Evolutionary conservation across 1,140 invertebrate genomes (phyloP).

Genomic region (Aphis gossypii): DNA sequence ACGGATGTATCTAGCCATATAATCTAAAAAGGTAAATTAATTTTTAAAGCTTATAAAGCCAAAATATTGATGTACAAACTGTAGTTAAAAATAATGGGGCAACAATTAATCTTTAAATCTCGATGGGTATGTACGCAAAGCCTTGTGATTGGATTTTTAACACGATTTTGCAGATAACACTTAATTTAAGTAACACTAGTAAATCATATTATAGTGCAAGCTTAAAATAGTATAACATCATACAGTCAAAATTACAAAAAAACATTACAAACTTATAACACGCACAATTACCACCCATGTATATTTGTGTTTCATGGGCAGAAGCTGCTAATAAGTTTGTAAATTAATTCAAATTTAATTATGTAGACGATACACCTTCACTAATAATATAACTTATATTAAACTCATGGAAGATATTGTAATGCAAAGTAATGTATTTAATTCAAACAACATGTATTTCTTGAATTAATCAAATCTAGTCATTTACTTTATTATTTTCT

Average conservation of each 20-base stretch:
- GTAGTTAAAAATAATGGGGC: not conserved
- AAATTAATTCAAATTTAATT: constrained; percentile 7
- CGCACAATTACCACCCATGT: not conserved
- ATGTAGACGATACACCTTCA: not conserved
- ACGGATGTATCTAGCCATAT: not conserved
- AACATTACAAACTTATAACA: not conserved
- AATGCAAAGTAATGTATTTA: not conserved
- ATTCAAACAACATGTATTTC: not conserved
- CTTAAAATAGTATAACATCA: not conserved
- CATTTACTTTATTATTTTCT: not conserved
- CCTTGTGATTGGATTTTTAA: not conserved
- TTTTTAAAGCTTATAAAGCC: constrained; percentile 23
- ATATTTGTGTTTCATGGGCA: not conserved
- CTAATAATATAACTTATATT: not conserved
- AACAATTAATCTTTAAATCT: not conserved
- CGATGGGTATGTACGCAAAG: not conserved
- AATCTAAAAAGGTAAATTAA: not conserved
- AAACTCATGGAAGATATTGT: not conserved
- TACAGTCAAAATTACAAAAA: not conserved
- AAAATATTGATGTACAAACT: not conserved
- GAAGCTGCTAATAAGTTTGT: not conserved
- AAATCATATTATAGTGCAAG: not conserved
- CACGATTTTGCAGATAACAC: not conserved
- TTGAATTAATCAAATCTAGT: not conserved
- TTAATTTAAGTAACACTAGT: not conserved